Evolutionary conservation across 2,797 vertebrate species (phyloP), one percentile per base, ranked within the genome.

Genomic region (Sebastiscus albofasciatus): DNA sequence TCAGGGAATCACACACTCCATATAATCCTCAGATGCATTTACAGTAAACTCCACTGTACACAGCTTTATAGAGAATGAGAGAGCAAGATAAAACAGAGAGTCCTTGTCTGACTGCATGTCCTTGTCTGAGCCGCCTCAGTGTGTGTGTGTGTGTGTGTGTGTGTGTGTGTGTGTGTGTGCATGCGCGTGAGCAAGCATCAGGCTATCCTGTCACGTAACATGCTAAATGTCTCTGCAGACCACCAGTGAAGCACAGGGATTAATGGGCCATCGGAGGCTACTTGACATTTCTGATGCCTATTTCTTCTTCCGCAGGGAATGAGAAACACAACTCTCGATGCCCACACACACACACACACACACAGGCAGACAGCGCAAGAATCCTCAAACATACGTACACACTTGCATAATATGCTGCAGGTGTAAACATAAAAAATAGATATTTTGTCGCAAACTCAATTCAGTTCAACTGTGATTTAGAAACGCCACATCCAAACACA

Each of bases 201-300:
- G 42, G 70, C 58, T 80, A 67, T 78, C 74, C 58, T 79, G 84
- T 89, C 87, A 91, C 66, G 61, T 84, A 85, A 79, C 74, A 82
- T 75, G 76, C 72, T 86, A 84, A 88, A 83, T 86, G 84, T 88
- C 82, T 87, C 67, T 68, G 66, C 79, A 81, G 78, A 87, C 77
- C 75, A 84, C 67, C 77, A 81, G 60, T 64, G 77, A 82, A 75
- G 72, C 52, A 71, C 10, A 12, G 66, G 87, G 87, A 92, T 90
- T 92, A 91, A 92, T 86, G 88, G 77, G 75, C 71, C 75, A 81
- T 85, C 82, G 73, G 72, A 85, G 89, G 77, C 77, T 73, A 77
- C 82, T 91, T 92, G 86, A 90, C 87, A 90, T 90, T 89, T 92
- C 59, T 82, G 73, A 82, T 8, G 36, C 67, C 69, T 56, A 64